phyloP scores from a whole-genome alignment of 2,797 vertebrate genomes.

The Hemibagrus guttatus region DNA sequence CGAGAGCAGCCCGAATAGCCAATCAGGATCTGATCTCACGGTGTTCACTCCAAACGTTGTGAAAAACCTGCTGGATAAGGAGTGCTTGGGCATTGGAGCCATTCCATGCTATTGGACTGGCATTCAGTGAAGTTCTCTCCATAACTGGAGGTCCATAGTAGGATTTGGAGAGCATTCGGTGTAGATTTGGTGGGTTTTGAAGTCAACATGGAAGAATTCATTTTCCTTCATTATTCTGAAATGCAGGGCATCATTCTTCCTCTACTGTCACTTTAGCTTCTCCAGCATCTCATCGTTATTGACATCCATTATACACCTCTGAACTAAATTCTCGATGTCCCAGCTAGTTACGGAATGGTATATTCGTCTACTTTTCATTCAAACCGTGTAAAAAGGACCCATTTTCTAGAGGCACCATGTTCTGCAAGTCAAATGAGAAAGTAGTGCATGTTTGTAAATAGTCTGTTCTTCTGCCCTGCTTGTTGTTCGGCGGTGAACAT shows the following conservation, averaged over 20 bases:
- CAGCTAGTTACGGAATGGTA: neutral
- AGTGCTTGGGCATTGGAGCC: neutral
- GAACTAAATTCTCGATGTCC: conserved; percentile 18
- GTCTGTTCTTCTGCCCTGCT: conserved; percentile 48
- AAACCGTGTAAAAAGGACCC: neutral
- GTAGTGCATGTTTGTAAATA: conserved; percentile 69
- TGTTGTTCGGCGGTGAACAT: conserved; percentile 16
- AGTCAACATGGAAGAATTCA: neutral
- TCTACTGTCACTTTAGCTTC: conserved; percentile 26
- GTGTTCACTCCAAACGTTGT: conserved; percentile 25
- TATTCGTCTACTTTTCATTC: neutral
- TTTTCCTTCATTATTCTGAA: conserved; percentile 4
- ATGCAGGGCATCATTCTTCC: conserved; percentile 16
- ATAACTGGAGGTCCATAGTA: conserved; percentile 28
- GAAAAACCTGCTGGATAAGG: conserved; percentile 29
- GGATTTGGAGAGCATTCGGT: neutral
- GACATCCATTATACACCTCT: conserved; percentile 7
- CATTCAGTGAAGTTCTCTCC: conserved; percentile 24
- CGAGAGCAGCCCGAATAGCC: conserved; percentile 81
- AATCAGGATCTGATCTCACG: conserved; percentile 25
- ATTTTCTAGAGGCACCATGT: neutral
- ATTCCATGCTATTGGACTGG: neutral
- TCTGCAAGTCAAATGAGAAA: neutral
- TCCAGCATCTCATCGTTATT: conserved; percentile 1
- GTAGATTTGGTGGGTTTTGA: conserved; percentile 16